A percentile compares a stretch with the other conserved stretches of the same genome.
These are phyloP conservation scores for Scaptomyza polygonia DNA, from an alignment of 2,888 invertebrate genomes.

Conservation along the genomic window DNA sequence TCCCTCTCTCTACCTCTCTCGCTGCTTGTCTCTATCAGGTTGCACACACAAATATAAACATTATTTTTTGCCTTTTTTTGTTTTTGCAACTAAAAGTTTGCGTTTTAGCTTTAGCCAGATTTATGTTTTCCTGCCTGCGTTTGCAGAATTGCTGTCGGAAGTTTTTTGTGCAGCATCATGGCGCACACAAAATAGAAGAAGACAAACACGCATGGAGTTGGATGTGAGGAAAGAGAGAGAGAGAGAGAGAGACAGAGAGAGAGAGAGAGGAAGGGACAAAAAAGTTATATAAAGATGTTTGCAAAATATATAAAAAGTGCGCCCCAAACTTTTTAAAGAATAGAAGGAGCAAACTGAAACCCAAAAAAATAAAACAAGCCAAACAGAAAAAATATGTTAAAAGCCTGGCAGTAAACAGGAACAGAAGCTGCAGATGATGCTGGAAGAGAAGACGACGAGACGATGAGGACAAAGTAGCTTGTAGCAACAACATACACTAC, in stretches of 20 bases:
- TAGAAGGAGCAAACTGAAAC: conserved; percentile 12
- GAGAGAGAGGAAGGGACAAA: conserved; percentile 5
- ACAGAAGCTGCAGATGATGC: conserved; percentile 17
- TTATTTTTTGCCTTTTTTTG: conserved; percentile 25
- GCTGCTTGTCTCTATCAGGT: conserved; percentile 55
- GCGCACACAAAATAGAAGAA: conserved; percentile 41
- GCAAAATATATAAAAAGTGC: conserved; percentile 46
- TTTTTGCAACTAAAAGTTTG: conserved; percentile 70
- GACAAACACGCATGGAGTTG: conserved; percentile 13
- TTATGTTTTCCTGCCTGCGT: conserved; percentile 80
- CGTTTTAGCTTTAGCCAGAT: conserved; percentile 80
- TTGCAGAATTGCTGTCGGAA: conserved; percentile 80
- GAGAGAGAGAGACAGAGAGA: neutral
- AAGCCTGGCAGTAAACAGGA: conserved; percentile 49
- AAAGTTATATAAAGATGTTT: conserved; percentile 59
- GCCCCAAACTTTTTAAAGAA: conserved; percentile 31
- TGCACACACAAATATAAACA: conserved; percentile 59
- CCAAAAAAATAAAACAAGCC: too few relatives aligned
- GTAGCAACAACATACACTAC: conserved; percentile 3
- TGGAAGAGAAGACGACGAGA: neutral
- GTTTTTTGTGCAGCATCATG: conserved; percentile 79
- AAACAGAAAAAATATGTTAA: conserved; percentile 53
- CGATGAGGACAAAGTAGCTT: conserved; percentile 5
- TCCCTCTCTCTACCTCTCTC: neutral
- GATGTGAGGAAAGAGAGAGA: neutral